phyloP scores from a whole-genome alignment of 2,113 vertebrate species.

The Channa argus region DNA sequence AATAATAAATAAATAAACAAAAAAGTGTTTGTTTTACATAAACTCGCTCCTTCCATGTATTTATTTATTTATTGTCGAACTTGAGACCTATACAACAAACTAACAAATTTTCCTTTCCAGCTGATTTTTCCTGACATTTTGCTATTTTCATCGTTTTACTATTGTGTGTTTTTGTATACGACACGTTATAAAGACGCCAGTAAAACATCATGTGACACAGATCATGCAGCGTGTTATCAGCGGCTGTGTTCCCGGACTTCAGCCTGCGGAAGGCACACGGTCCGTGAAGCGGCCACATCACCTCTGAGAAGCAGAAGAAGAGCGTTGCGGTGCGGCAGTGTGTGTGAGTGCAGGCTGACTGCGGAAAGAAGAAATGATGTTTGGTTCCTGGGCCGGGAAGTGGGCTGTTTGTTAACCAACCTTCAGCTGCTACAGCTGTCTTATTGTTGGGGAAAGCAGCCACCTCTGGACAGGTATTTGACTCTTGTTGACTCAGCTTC shows the following conservation, averaged over 20 bases:
- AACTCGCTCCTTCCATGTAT: no score
- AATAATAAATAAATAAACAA: no score
- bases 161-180: no score
- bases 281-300: constrained; percentile 11
- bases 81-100: no score
- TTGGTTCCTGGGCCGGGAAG: constrained; percentile 15
- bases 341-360: background rate
- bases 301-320: constrained; percentile 40
- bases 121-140: no score
- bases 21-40: no score
- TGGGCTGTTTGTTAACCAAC: constrained; percentile 31
- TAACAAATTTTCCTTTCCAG: no score
- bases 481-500: background rate
- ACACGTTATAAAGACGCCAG: no score
- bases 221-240: no score
- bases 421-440: background rate
- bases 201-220: no score
- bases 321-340: constrained; percentile 54
- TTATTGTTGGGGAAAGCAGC: background rate
- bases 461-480: constrained; percentile 49
- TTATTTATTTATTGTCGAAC: no score
- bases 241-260: constrained; percentile 14
- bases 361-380: constrained; percentile 30
- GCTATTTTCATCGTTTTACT: no score
- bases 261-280: constrained; percentile 44